These are phyloP conservation scores for Spatula versicolor DNA, from an alignment of 2,797 vertebrate genomes.

Conservation along the genomic window DNA sequence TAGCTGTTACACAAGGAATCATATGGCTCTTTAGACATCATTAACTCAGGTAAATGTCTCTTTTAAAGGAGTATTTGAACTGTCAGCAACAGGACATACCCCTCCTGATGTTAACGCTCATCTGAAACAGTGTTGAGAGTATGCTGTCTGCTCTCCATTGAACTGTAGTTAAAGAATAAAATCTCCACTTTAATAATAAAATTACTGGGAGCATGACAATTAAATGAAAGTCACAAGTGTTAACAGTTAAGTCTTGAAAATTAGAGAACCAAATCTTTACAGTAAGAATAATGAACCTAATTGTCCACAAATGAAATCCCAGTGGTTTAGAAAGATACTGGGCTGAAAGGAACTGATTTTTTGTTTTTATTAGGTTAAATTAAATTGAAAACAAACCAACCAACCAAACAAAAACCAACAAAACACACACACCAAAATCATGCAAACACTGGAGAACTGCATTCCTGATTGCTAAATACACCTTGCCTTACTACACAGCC, in stretches of 20 bases:
- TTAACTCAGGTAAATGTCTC: background rate
- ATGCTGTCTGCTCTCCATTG: background rate
- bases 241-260: background rate
- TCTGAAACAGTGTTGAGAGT: background rate
- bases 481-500: background rate
- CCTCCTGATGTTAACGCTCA: background rate
- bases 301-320: background rate
- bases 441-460: background rate
- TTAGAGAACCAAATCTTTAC: background rate
- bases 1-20: background rate
- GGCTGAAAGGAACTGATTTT: background rate
- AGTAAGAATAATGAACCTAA: background rate
- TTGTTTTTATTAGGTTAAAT: background rate
- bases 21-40: background rate
- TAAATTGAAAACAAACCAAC: background rate
- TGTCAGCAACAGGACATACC: background rate
- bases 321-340: background rate
- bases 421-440: background rate
- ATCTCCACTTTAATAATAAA: background rate
- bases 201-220: background rate
- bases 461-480: background rate
- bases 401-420: background rate
- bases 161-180: conserved; percentile 10
- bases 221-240: background rate
- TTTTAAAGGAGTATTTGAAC: background rate